Percentiles rank a stretch among this genome's conserved stretches.
Evolutionary conservation across 2,797 vertebrate genomes (phyloP).

Genomic region (Microchirus variegatus): DNA sequence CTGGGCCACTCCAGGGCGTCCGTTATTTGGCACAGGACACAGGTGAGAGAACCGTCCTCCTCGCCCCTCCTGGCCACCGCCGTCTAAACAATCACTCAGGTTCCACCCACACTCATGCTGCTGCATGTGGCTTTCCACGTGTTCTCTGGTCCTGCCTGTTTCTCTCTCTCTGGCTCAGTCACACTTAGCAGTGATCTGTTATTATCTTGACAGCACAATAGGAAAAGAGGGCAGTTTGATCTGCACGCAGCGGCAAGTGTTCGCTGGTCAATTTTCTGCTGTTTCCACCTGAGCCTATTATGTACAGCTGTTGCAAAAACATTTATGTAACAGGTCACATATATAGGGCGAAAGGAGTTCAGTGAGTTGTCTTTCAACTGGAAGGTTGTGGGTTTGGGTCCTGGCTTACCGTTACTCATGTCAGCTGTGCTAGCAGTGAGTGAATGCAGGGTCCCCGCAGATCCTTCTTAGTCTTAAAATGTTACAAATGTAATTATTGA

Average conservation of each 20-base stretch:
- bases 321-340: too few relatives aligned
- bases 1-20: slow-evolving; percentile 98
- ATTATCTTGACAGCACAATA: slow-evolving; percentile 52
- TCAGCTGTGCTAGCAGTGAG: too few relatives aligned
- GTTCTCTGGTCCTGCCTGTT: slow-evolving; percentile 25
- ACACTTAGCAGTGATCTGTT: slow-evolving; percentile 8
- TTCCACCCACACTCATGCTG: slow-evolving; percentile 1
- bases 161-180: slow-evolving; percentile 18
- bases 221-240: slow-evolving; percentile 33
- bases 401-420: too few relatives aligned
- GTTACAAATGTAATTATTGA: too few relatives aligned
- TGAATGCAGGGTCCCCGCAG: too few relatives aligned
- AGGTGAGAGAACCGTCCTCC: slow-evolving; percentile 82
- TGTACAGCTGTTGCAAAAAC: too few relatives aligned
- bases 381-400: too few relatives aligned
- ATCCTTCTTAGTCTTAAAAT: too few relatives aligned
- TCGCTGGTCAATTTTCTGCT: slow-evolving; percentile 30
- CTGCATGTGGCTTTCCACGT: slow-evolving; percentile 55
- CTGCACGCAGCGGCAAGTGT: slow-evolving; percentile 12
- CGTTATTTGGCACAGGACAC: slow-evolving; percentile 99
- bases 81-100: slow-evolving; percentile 4
- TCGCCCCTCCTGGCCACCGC: too few relatives aligned
- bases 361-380: too few relatives aligned
- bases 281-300: slow-evolving; percentile 10
- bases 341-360: too few relatives aligned